Conservation (phyloP, 2,797 vertebrate genomes). For the Anableps anableps region DNA sequence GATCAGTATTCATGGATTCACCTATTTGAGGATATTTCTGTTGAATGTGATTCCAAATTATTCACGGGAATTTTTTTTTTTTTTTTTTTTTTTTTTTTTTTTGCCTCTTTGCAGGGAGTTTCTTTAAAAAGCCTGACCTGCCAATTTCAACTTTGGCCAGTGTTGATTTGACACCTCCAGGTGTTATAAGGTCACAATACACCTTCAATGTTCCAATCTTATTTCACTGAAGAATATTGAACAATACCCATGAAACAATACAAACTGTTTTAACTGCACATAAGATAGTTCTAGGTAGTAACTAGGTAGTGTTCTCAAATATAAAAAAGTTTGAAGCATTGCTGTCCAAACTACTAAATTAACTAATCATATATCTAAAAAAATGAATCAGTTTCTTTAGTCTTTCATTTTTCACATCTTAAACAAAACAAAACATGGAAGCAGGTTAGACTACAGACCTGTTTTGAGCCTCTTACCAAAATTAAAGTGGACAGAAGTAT, state of each 20-base stretch:
- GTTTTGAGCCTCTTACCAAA: too few relatives aligned
- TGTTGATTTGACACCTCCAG: background rate
- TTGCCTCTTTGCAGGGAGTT: background rate
- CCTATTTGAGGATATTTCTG: background rate
- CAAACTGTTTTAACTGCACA: background rate
- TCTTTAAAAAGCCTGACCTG: background rate
- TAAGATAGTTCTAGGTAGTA: too few relatives aligned
- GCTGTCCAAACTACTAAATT: background rate
- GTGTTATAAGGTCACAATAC: background rate
- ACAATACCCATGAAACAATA: background rate
- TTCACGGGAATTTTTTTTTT: background rate
- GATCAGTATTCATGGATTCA: background rate
- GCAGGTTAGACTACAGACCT: too few relatives aligned
- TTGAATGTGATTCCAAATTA: background rate
- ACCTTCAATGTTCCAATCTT: background rate
- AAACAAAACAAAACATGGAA: too few relatives aligned
- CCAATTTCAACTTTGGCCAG: too few relatives aligned
- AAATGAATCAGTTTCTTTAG: background rate
- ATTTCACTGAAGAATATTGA: background rate
- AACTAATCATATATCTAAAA: background rate
- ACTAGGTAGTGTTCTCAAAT: too few relatives aligned
- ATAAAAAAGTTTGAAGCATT: background rate
- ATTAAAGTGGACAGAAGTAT: too few relatives aligned
- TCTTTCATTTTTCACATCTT: background rate
- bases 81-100: too few relatives aligned